Conservation (phyloP, 2,797 vertebrate genomes). For the Columba guinea region DNA sequence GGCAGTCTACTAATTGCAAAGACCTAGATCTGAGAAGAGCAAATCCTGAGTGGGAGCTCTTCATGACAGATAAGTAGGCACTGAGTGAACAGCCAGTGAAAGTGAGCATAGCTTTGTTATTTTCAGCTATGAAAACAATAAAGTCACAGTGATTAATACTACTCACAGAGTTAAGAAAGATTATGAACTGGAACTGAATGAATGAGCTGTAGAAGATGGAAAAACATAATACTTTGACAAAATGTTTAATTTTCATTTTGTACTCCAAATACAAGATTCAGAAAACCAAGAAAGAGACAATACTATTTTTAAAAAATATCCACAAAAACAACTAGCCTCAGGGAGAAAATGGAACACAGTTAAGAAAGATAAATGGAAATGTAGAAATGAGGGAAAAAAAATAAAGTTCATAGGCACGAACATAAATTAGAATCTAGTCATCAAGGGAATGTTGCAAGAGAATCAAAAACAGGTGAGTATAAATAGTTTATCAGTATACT, state of each 20-base stretch:
- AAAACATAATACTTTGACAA: background rate
- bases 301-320: background rate
- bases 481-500: background rate
- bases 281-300: background rate
- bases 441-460: background rate
- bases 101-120: background rate
- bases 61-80: background rate
- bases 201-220: background rate
- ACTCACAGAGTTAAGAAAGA: background rate
- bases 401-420: background rate
- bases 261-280: background rate
- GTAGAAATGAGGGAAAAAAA: background rate
- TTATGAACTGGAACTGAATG: background rate
- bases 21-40: background rate
- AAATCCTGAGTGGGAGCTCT: background rate
- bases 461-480: background rate
- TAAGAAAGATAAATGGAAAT: background rate
- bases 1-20: background rate
- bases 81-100: background rate
- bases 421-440: background rate
- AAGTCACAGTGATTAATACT: background rate
- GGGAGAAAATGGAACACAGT: background rate
- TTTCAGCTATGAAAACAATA: constrained; percentile 3
- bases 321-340: background rate
- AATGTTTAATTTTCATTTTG: background rate